Base-by-base conservation (phyloP, 1,140 invertebrate species). In the Probaryconus sp. region DNA sequence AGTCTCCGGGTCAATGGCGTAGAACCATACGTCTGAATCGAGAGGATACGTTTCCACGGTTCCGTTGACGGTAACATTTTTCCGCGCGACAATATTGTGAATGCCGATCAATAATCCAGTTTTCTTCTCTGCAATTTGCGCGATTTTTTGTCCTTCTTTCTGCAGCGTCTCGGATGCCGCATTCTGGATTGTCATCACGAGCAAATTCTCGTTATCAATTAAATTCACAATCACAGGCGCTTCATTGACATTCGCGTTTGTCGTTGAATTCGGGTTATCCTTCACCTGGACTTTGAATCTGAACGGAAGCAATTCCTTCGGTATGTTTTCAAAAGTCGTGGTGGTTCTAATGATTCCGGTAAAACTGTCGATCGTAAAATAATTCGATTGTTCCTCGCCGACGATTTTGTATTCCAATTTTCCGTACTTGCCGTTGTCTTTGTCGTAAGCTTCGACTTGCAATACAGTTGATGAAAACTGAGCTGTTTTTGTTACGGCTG, bases 1-100 rank as follows among this genome's bases (percentile, higher is more conserved):
- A 0, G 91, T 94, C 20, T 89, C 89, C 0, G 95, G 95, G 88
- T 97, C 94, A 11, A 97, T 89, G 0, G 93, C 89, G 73, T 96
- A 96, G 81, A 97, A 93, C 94, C 94, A 96, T 2, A 96, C 89
- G 78, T 96, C 94, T 0, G 95, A 95, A 4, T 92, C 93, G n/a
- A 90, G 88, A 0, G 90, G 86, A 82, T 95, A 93, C 10, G 88
- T 90, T 72, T 94, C 91, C 3, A 96, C 82, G 0, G 93, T 94
- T 3, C 92, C 92, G 81, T 95, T 96, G 55, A 91, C 89, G 16
- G 90, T 90, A 10, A 93, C 83, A 55, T 89, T 91, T 72, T 93
- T 91, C 31, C 92, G 90, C 3, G 91, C 89, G 2, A 92, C 91
- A 9, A 96, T 88, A 65, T 92, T 93, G 76, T 96, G 94, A 24